Conservation (phyloP, 2,888 invertebrate genomes). For the Rhorus exstirpatorius region DNA sequence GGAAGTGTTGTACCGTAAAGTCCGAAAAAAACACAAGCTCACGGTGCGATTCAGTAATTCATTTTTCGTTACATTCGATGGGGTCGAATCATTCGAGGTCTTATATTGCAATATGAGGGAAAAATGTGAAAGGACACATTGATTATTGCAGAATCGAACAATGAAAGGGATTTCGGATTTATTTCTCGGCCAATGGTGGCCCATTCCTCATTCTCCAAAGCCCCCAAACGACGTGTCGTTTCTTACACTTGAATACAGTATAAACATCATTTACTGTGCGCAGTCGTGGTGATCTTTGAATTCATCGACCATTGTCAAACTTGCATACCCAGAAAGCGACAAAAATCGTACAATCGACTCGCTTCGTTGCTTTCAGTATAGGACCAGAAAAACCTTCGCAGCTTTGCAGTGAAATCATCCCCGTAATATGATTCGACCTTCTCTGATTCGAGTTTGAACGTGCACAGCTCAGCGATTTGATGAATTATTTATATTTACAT, state of each 20-base stretch:
- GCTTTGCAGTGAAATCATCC: slow-evolving; percentile 58
- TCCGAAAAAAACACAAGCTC: slow-evolving; percentile 79
- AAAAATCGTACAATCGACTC: slow-evolving; percentile 3
- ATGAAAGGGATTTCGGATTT: slow-evolving; percentile 17
- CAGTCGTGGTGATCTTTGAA: not conserved
- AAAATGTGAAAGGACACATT: slow-evolving; percentile 9
- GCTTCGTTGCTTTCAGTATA: not conserved
- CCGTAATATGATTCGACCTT: slow-evolving; percentile 6
- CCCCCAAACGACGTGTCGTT: not conserved
- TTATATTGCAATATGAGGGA: slow-evolving; percentile 61
- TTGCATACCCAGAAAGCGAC: not conserved
- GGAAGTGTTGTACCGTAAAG: slow-evolving; percentile 76
- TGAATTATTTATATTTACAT: too few relatives aligned
- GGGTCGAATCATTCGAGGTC: slow-evolving; percentile 56
- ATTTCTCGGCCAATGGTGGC: not conserved
- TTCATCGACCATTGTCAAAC: not conserved
- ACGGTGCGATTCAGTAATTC: slow-evolving; percentile 29
- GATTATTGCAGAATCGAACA: slow-evolving; percentile 1
- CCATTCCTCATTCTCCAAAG: slow-evolving; percentile 1
- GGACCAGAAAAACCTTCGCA: not conserved
- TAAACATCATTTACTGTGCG: slow-evolving; percentile 2
- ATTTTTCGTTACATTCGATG: slow-evolving; percentile 44
- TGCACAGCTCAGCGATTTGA: not conserved
- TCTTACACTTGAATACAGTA: not conserved
- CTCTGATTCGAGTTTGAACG: slow-evolving; percentile 16